Base-by-base conservation (phyloP, 2,888 invertebrate species). In the Branchinecta sandiegonensis region DNA sequence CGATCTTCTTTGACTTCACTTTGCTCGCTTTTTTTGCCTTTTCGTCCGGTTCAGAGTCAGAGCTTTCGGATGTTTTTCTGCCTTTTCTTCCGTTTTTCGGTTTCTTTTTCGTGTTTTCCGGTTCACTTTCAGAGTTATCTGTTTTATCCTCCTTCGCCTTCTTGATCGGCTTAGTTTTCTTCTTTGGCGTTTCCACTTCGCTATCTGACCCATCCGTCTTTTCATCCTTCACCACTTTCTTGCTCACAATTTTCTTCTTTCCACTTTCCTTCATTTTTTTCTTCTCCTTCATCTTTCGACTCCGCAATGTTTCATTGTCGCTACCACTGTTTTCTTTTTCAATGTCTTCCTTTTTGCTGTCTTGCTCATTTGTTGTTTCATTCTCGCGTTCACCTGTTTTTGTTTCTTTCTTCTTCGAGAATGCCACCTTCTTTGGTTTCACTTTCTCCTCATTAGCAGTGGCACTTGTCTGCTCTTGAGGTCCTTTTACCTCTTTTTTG, bases 41-140 rank as follows among this genome's bases (percentile, higher is more conserved):
- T 23, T 56, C 63, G 23, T 56, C 63, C n/a, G n/a, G n/a, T 23
- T 56, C 63, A 10, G 63, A 56, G n/a, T 56, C 63, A 56, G 14
- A 56, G 23, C 14, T 17, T 56, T 56, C 63, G 12, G n/a, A 23
- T 23, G n/a, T 10, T 17, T 56, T 10, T 56, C 8, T 56, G 8
- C 9, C 23, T n/a, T 56, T 56, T n/a, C 14, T 17, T 23, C 9
- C 23, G 14, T 56, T 56, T 56, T 56, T 56, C 63, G 23, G n/a
- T 56, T 10, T n/a, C 63, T 56, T 56, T 9, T 56, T 56, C 2
- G 37, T 37, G 37, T 37, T 37, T 37, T 37, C 37, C 37, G 37
- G 37, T 37, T 37, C 37, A 6, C 37, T 37, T 5, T 37, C 37
- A 6, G 37, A 37, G 6, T 37, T 37, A 6, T 37, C 37, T 6